These are phyloP conservation scores for Benthosema pterotum DNA, from an alignment of 2,797 vertebrate species.

Conservation along the genomic window DNA sequence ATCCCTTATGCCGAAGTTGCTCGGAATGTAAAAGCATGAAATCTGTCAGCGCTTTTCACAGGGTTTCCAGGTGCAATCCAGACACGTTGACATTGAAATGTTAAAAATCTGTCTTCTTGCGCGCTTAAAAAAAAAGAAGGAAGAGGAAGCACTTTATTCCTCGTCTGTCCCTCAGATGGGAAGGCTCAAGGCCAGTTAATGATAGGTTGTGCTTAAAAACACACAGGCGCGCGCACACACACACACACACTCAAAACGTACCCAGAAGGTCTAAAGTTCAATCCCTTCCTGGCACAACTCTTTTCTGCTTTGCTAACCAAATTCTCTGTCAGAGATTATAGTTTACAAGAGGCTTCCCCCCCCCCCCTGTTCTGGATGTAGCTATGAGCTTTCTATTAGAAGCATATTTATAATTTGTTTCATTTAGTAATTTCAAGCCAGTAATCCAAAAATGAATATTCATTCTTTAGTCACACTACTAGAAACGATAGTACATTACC, in stretches of 20 bases:
- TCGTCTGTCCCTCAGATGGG: conserved; percentile 3
- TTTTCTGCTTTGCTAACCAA: not conserved
- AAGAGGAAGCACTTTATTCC: conserved; percentile 18
- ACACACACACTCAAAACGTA: conserved; percentile 13
- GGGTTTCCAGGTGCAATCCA: conserved; percentile 63
- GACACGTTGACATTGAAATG: conserved; percentile 50
- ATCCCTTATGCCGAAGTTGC: conserved; percentile 66
- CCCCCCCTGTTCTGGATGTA: conserved; percentile 3
- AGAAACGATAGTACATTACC: conserved; percentile 42
- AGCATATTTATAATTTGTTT: conserved; percentile 40
- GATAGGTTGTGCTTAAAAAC: conserved; percentile 25
- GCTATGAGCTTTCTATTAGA: conserved; percentile 21
- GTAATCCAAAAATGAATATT: conserved; percentile 54
- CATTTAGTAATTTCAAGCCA: conserved; percentile 54
- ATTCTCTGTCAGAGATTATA: not conserved
- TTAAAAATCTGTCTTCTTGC: conserved; percentile 37
- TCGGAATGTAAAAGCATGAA: conserved; percentile 67
- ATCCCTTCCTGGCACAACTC: not conserved
- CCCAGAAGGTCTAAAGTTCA: conserved; percentile 25
- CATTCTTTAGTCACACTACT: conserved; percentile 52
- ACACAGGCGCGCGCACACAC: not conserved
- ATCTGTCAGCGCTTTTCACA: conserved; percentile 66
- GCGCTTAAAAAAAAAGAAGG: conserved; percentile 33
- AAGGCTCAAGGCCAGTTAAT: conserved; percentile 25
- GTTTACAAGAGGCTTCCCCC: too few species aligned